phyloP scores from a whole-genome alignment of 2,888 invertebrate genomes.

The Stenichneumon culpator region DNA sequence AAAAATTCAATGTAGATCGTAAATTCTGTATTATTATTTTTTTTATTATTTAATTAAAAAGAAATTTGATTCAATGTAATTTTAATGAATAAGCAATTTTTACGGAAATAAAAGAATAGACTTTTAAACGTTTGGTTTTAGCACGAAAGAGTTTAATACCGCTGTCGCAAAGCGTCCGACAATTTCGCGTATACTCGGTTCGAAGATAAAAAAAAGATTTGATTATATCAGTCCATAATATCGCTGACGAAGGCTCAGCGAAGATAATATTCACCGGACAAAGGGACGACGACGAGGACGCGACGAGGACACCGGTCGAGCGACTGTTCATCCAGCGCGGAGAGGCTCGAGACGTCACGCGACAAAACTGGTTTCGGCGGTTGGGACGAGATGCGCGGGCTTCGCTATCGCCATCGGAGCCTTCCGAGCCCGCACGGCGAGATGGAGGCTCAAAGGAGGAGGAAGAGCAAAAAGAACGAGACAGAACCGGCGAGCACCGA shows the following conservation, averaged over 20 bases:
- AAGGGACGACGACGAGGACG: conserved; percentile 13
- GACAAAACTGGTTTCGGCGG: conserved; percentile 62
- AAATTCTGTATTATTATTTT: too few species aligned
- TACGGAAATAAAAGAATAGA: too few species aligned
- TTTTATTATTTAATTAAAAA: too few species aligned
- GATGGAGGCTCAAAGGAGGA: conserved; percentile 6
- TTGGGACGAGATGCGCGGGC: conserved; percentile 33
- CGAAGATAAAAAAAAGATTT: background rate
- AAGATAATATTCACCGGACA: conserved; percentile 25
- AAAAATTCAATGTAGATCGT: too few species aligned
- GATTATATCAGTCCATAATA: conserved; percentile 1
- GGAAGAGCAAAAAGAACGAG: conserved; percentile 23
- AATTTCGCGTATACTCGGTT: too few species aligned
- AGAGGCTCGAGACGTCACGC: conserved; percentile 42
- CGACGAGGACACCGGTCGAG: conserved; percentile 7
- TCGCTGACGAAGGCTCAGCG: background rate
- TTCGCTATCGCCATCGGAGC: conserved; percentile 24
- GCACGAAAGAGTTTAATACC: too few species aligned
- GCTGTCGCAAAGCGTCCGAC: too few species aligned
- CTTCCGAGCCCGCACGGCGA: conserved; percentile 23
- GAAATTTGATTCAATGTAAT: too few species aligned
- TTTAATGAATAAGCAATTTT: too few species aligned
- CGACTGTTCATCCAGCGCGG: background rate
- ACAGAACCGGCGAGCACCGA: conserved; percentile 25
- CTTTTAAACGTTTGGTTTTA: too few species aligned